Conservation (phyloP, 2,113 vertebrate genomes). For the Pteronura brasiliensis region DNA sequence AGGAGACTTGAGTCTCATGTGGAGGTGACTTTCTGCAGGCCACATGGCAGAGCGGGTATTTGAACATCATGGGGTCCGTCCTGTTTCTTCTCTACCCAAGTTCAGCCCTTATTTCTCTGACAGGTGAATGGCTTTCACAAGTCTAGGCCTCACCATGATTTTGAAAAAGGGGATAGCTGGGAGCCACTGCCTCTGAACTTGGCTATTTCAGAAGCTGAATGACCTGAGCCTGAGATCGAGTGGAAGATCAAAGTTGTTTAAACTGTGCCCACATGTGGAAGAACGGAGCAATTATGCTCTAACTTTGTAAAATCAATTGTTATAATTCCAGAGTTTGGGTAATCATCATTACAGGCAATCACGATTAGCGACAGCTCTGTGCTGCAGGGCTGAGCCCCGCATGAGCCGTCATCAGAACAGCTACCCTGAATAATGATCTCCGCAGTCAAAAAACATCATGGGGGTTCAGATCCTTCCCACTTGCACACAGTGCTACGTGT, state of each 20-base stretch:
- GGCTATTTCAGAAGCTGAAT: conserved; percentile 25
- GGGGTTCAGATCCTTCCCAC: neutral
- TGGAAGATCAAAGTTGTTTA: conserved; percentile 49
- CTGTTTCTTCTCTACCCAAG: neutral
- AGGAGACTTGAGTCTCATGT: neutral
- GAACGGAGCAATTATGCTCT: conserved; percentile 8
- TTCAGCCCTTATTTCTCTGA: neutral
- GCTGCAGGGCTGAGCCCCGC: neutral
- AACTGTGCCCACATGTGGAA: neutral
- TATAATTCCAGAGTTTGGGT: conserved; percentile 57
- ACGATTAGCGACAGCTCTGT: conserved; percentile 26
- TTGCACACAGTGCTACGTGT: neutral
- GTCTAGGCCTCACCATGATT: neutral
- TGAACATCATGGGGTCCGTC: neutral
- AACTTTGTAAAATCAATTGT: conserved; percentile 67
- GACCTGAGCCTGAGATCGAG: neutral
- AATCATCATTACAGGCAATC: conserved; percentile 69
- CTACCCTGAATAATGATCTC: conserved; percentile 45
- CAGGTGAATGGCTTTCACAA: neutral
- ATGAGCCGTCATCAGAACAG: conserved; percentile 31
- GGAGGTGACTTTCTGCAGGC: neutral
- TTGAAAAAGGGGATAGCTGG: neutral
- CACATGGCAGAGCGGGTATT: neutral
- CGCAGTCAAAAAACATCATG: neutral
- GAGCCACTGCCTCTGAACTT: conserved; percentile 18